phyloP scores from a whole-genome alignment of 2,888 invertebrate genomes.

The Drosophila austrosaltans region DNA sequence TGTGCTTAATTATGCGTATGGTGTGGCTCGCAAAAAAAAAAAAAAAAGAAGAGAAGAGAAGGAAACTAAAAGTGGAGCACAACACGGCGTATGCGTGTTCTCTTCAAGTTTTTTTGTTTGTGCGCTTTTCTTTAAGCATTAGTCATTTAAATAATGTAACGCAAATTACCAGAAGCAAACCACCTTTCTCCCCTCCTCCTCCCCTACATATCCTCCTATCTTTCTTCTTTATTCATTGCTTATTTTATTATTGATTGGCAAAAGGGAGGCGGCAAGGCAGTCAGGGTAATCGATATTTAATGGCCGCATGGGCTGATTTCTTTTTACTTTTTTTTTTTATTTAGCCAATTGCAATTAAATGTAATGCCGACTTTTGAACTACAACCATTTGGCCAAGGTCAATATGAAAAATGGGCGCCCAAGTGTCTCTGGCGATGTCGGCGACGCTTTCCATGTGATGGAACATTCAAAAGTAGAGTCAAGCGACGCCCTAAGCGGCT shows the following conservation, averaged over 20 bases:
- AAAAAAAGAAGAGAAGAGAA: constrained; percentile 9
- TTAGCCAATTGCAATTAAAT: constrained; percentile 59
- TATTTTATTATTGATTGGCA: neutral
- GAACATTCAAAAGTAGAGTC: neutral
- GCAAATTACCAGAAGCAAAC: constrained; percentile 34
- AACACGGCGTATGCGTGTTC: constrained; percentile 67
- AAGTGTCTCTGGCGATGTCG: constrained; percentile 44
- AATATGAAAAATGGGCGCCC: constrained; percentile 37
- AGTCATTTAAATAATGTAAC: constrained; percentile 56
- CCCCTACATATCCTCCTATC: neutral
- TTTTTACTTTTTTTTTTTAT: constrained; percentile 24
- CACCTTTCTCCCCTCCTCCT: too few species aligned
- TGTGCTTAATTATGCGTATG: constrained; percentile 64
- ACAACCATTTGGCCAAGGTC: constrained; percentile 51
- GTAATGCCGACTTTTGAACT: constrained; percentile 40
- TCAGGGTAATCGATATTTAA: constrained; percentile 53
- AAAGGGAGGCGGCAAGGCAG: neutral
- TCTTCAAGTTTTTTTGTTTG: constrained; percentile 6
- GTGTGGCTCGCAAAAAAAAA: constrained; percentile 29
- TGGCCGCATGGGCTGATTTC: constrained; percentile 24
- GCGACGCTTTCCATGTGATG: constrained; percentile 11
- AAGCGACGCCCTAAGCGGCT: constrained; percentile 10
- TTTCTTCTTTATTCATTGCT: neutral
- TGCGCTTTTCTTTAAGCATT: constrained; percentile 48
- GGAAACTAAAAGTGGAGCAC: constrained; percentile 36